Conservation (phyloP, 2,797 vertebrate genomes). For the Siniperca obscura region DNA sequence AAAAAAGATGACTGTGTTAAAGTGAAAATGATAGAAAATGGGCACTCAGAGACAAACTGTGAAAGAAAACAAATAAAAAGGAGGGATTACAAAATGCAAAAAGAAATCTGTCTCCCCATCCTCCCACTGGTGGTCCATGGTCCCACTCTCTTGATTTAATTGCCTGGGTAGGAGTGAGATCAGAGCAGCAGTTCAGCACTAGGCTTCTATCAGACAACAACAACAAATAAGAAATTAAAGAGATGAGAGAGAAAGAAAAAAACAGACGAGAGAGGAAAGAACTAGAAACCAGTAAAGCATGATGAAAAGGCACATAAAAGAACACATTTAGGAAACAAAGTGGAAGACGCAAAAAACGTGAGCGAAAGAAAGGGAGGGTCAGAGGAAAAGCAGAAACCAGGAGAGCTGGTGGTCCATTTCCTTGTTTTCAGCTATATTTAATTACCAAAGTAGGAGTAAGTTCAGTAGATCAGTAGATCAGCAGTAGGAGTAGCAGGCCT, state of each 20-base stretch:
- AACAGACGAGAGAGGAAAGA: conserved; percentile 22
- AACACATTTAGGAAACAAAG: conserved; percentile 34
- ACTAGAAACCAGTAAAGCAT: conserved; percentile 23
- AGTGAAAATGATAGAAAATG: conserved; percentile 21
- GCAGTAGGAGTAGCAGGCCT: conserved; percentile 83
- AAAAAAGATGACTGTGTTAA: conserved; percentile 5
- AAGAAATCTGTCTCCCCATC: conserved; percentile 26
- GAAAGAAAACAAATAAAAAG: conserved; percentile 22
- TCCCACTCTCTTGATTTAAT: conserved; percentile 69
- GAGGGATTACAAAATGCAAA: conserved; percentile 6
- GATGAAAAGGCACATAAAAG: conserved; percentile 48
- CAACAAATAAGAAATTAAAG: conserved; percentile 74
- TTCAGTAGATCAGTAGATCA: conserved; percentile 75
- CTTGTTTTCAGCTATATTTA: conserved; percentile 80
- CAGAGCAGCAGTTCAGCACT: conserved; percentile 68
- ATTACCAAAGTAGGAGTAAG: conserved; percentile 83
- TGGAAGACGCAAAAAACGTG: conserved; percentile 33
- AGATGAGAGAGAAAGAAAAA: conserved; percentile 52
- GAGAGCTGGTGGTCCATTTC: conserved; percentile 79
- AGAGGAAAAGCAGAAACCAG: conserved; percentile 50
- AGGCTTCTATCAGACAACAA: conserved; percentile 71
- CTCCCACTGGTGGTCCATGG: conserved; percentile 72
- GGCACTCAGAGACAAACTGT: conserved; percentile 6
- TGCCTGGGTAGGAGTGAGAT: conserved; percentile 76
- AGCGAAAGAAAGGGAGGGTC: conserved; percentile 42